Conservation (phyloP, 2,113 vertebrate genomes). For the Chionis minor region DNA sequence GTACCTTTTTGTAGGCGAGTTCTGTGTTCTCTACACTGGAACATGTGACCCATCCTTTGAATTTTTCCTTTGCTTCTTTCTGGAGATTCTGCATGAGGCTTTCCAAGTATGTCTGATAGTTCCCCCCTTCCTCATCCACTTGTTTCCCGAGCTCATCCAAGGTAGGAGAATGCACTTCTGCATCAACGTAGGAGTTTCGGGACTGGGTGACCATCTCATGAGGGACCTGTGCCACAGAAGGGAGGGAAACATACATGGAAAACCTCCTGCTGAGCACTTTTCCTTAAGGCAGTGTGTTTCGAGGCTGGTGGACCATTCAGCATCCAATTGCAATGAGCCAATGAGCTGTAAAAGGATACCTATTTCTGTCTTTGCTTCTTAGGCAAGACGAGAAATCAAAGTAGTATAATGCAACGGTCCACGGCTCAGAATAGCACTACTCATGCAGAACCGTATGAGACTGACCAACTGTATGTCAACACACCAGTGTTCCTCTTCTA, state of each 20-base stretch:
- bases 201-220: conserved; percentile 93
- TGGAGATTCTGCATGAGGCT: conserved; percentile 85
- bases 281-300: not conserved
- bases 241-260: not conserved
- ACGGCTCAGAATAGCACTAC: not conserved
- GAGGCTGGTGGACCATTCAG: not conserved
- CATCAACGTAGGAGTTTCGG: conserved; percentile 88
- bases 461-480: not conserved
- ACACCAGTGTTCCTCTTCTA: not conserved
- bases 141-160: conserved; percentile 87
- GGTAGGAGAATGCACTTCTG: conserved; percentile 85
- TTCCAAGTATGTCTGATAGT: conserved; percentile 84
- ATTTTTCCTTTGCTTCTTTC: conserved; percentile 92
- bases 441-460: not conserved
- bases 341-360: not conserved
- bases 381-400: not conserved
- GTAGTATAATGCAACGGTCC: not conserved
- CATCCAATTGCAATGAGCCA: not conserved
- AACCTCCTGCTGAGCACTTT: not conserved
- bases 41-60: conserved; percentile 91
- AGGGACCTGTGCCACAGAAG: conserved; percentile 80
- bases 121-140: conserved; percentile 84
- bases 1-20: conserved; percentile 93
- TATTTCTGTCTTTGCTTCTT: not conserved
- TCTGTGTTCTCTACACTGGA: conserved; percentile 88